Evolutionary conservation across 2,888 invertebrate species (phyloP), one percentile per base, ranked within the genome.

Genomic region (Spodoptera littoralis): DNA sequence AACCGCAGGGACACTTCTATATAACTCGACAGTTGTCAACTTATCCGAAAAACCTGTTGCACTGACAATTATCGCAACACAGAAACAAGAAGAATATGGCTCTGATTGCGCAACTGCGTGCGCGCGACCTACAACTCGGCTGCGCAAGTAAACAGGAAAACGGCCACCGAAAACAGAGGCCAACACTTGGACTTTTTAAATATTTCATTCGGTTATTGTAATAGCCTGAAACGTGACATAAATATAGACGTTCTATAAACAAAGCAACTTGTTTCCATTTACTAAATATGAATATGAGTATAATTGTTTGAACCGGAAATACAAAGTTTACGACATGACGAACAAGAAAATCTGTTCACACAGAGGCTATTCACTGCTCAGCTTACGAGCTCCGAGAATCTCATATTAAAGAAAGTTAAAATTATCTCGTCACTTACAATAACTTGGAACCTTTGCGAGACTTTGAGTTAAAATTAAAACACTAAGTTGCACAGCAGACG

Each of bases 141-240:
- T 72, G 74, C 73, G 76, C 77, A 77, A 72, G 81, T 82, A 83
- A 85, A 85, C 85, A 86, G 86, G 85, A 85, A 85, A 85, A 85
- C 72, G 59, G 58, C 50, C 22, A 62, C 54, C 70, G 70, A 73
- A 78, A 69, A 55, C 69, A 60, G 62, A 66, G 69, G 65, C 67
- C 65, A 56, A 63, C 41, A 68, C 79, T 68, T 68, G 68, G 61
- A 63, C 27, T 59, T 79, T 81, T 81, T 76, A 72, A 65, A 73
- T 70, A 52, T 66, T 73, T 71, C 47, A 51, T 51, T 48, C 58
- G 43, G 36, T 42, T 72, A 58, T 48, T 66, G 46, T 22, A n/a
- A 47, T 70, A 18, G 18, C n/a, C 12, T 8, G n/a, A 60, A 46
- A 27, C 24, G 8, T 55, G 27, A 5, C 9, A 56, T 60, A 62